These are phyloP conservation scores for Dusona sp. DNA, from an alignment of 2,888 invertebrate genomes.

Conservation along the genomic window DNA sequence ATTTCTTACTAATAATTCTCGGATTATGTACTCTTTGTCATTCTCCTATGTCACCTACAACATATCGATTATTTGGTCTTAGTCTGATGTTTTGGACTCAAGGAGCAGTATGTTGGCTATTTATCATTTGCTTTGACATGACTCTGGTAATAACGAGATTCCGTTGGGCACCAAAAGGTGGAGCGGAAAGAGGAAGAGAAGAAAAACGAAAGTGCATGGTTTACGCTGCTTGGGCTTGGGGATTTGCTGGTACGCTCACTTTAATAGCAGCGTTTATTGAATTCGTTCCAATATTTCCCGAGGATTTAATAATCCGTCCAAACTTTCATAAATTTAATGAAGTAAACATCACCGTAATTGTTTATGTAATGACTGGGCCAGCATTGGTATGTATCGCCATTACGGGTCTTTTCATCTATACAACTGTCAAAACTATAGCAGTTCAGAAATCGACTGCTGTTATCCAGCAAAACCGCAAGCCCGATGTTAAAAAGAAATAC, in stretches of 20 bases:
- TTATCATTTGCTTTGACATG: slow-evolving; percentile 80
- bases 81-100: slow-evolving; percentile 76
- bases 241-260: slow-evolving; percentile 70
- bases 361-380: slow-evolving; percentile 73
- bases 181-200: slow-evolving; percentile 68
- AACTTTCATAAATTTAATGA: slow-evolving; percentile 74
- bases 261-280: slow-evolving; percentile 74
- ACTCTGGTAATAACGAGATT: slow-evolving; percentile 79
- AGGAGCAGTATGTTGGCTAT: slow-evolving; percentile 76
- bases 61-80: slow-evolving; percentile 73
- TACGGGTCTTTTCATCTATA: slow-evolving; percentile 75
- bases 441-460: slow-evolving; percentile 72
- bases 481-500: slow-evolving; percentile 73
- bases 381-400: slow-evolving; percentile 70
- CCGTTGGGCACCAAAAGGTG: slow-evolving; percentile 74
- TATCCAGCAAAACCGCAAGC: slow-evolving; percentile 69
- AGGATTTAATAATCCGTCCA: slow-evolving; percentile 74
- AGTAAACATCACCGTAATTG: slow-evolving; percentile 71
- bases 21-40: slow-evolving; percentile 76
- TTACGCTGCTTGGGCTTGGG: slow-evolving; percentile 72
- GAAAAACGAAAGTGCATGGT: slow-evolving; percentile 75
- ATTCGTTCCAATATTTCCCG: slow-evolving; percentile 74
- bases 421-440: slow-evolving; percentile 74
- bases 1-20: slow-evolving; percentile 71
- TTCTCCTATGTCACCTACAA: slow-evolving; percentile 53